Conservation (phyloP, 2,113 vertebrate genomes). For the Apeltes quadracus region DNA sequence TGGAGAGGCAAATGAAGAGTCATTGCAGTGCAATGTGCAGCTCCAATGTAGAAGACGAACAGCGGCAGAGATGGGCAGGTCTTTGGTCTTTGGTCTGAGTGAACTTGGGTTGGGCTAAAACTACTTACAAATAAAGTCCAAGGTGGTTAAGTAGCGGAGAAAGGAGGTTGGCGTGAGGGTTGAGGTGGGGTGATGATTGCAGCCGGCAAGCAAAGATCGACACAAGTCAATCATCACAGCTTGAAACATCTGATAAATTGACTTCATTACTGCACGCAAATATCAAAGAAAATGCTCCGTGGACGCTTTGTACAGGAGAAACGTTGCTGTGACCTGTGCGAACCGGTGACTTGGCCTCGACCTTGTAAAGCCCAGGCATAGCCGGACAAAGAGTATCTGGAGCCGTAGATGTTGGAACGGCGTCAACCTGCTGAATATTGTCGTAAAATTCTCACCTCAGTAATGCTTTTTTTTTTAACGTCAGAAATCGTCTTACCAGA, state of each 20-base stretch:
- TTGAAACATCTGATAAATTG: slow-evolving; percentile 4
- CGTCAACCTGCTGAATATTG: slow-evolving; percentile 32
- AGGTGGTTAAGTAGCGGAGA: slow-evolving; percentile 6
- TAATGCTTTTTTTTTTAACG: slow-evolving; percentile 56
- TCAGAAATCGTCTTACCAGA: slow-evolving; percentile 41
- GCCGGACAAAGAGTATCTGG: slow-evolving; percentile 8
- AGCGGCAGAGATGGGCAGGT: slow-evolving; percentile 4
- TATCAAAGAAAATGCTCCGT: background rate
- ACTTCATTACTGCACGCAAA: slow-evolving; percentile 1
- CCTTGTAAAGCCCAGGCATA: slow-evolving; percentile 5
- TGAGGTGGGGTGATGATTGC: background rate
- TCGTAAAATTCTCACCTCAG: slow-evolving; percentile 49
- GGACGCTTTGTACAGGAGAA: background rate
- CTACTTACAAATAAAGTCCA: slow-evolving; percentile 10
- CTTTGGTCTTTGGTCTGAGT: background rate
- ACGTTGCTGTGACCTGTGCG: background rate
- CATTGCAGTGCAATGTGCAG: slow-evolving; percentile 15
- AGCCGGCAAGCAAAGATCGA: slow-evolving; percentile 2
- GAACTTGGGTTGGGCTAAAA: background rate
- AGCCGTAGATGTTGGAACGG: slow-evolving; percentile 28
- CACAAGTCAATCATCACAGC: slow-evolving; percentile 1
- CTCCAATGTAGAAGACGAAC: slow-evolving; percentile 3
- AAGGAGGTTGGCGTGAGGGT: slow-evolving; percentile 4
- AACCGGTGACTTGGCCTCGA: slow-evolving; percentile 6
- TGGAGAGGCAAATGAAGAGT: slow-evolving; percentile 11